A percentile compares a stretch with the other conserved stretches of the same genome.
Evolutionary conservation across 2,888 invertebrate genomes (phyloP).

Genomic region (Ophioninae sp.): DNA sequence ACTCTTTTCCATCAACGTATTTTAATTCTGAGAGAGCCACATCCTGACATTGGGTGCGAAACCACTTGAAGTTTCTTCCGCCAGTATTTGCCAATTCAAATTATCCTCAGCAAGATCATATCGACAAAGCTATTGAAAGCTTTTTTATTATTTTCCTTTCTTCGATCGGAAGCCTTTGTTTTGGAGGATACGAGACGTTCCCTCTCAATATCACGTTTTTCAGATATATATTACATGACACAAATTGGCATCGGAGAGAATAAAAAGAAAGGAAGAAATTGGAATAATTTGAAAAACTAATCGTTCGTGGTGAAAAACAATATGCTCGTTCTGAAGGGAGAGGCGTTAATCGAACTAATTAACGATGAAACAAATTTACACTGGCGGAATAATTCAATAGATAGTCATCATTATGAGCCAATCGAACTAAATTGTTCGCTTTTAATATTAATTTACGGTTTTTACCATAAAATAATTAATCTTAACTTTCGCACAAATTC

Average conservation of each 20-base stretch:
- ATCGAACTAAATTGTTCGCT: too few relatives aligned
- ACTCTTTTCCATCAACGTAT: not conserved
- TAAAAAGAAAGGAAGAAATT: too few relatives aligned
- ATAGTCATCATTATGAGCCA: too few relatives aligned
- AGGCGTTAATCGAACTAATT: too few relatives aligned
- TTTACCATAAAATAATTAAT: not conserved
- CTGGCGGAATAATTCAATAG: too few relatives aligned
- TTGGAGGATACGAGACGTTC: conserved; percentile 14
- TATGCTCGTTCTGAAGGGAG: too few relatives aligned
- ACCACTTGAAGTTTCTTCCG: conserved; percentile 3
- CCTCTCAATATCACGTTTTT: conserved; percentile 4
- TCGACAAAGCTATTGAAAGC: not conserved
- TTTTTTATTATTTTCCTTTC: not conserved
- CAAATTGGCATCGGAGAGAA: too few relatives aligned
- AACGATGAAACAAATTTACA: too few relatives aligned
- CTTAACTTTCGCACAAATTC: too few relatives aligned
- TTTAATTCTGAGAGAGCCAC: not conserved
- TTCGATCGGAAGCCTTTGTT: not conserved
- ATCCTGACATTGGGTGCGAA: not conserved
- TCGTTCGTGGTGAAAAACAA: too few relatives aligned
- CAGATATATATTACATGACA: not conserved
- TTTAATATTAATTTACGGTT: too few relatives aligned
- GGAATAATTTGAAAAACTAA: too few relatives aligned
- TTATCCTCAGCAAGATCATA: not conserved
- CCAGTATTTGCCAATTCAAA: not conserved